Evolutionary conservation across 2,888 invertebrate genomes (phyloP).

Genomic region (Tetramorium bicarinatum): DNA sequence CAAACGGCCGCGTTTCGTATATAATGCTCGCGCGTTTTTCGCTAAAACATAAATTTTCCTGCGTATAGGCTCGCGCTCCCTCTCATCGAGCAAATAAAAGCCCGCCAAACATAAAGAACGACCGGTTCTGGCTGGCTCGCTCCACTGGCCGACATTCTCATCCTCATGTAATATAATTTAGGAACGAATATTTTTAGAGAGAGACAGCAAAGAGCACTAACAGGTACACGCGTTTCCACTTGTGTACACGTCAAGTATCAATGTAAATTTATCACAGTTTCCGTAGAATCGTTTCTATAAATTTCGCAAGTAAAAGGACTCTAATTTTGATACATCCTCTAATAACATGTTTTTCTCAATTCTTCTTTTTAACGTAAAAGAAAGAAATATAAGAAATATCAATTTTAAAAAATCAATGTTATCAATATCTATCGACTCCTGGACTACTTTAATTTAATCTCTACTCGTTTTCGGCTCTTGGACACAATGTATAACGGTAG

Average conservation of each 20-base stretch:
- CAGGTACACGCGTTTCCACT: constrained; percentile 32
- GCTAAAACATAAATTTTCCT: constrained; percentile 45
- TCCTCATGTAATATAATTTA: constrained; percentile 43
- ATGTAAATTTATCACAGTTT: constrained; percentile 41
- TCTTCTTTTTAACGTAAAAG: neutral
- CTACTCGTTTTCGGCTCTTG: neutral
- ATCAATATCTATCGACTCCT: neutral
- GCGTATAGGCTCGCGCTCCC: constrained; percentile 18
- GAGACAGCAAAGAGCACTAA: constrained; percentile 5
- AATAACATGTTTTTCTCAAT: too few relatives aligned
- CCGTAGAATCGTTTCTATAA: neutral
- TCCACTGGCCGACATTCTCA: constrained; percentile 39
- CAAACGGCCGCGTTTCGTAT: constrained; percentile 29
- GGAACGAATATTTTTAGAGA: constrained; percentile 27
- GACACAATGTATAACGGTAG: neutral
- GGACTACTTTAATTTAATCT: neutral
- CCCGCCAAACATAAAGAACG: constrained; percentile 46
- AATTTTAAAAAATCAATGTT: neutral
- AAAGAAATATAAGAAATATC: neutral
- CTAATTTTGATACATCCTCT: neutral
- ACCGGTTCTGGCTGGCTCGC: neutral
- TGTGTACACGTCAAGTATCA: constrained; percentile 4
- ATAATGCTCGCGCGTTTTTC: constrained; percentile 45
- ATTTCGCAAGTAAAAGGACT: neutral
- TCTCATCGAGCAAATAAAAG: constrained; percentile 36